Percentiles rank a stretch among this genome's conserved stretches.
Conservation (phyloP, 2,113 vertebrate genomes). For the Chitala chitala region DNA sequence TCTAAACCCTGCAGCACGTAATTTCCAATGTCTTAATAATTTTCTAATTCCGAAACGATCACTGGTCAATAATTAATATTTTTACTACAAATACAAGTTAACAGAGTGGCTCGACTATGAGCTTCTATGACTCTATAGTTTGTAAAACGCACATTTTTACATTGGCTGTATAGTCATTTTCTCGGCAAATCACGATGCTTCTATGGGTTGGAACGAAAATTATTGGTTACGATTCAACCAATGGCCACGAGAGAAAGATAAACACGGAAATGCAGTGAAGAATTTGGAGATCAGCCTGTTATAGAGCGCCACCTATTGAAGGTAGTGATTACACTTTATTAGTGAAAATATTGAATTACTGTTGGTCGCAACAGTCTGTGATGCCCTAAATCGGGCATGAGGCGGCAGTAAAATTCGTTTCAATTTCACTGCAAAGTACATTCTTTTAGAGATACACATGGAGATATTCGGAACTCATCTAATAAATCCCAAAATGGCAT, state of each 20-base stretch:
- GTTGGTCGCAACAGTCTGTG: slow-evolving; percentile 35
- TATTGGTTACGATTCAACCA: slow-evolving; percentile 29
- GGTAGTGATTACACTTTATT: not conserved
- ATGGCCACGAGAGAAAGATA: slow-evolving; percentile 51
- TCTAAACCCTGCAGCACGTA: not conserved
- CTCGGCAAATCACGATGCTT: slow-evolving; percentile 39
- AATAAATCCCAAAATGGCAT: not conserved
- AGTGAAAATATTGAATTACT: slow-evolving; percentile 41
- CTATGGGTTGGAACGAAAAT: not conserved
- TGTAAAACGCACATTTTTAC: slow-evolving; percentile 56
- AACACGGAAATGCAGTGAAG: slow-evolving; percentile 36
- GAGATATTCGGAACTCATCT: not conserved
- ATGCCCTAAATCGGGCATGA: slow-evolving; percentile 44
- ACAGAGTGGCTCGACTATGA: not conserved
- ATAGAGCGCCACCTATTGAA: not conserved
- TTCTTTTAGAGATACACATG: not conserved
- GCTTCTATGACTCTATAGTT: slow-evolving; percentile 37
- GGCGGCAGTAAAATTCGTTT: not conserved
- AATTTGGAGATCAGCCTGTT: not conserved
- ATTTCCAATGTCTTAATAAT: not conserved
- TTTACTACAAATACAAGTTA: not conserved
- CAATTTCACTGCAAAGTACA: not conserved
- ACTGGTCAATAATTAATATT: not conserved
- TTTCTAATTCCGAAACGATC: too few relatives aligned
- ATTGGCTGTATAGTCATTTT: slow-evolving; percentile 48